Evolutionary conservation across 2,113 vertebrate genomes (phyloP), one percentile per base, ranked within the genome.

Genomic region (Mormyrus lacerda): DNA sequence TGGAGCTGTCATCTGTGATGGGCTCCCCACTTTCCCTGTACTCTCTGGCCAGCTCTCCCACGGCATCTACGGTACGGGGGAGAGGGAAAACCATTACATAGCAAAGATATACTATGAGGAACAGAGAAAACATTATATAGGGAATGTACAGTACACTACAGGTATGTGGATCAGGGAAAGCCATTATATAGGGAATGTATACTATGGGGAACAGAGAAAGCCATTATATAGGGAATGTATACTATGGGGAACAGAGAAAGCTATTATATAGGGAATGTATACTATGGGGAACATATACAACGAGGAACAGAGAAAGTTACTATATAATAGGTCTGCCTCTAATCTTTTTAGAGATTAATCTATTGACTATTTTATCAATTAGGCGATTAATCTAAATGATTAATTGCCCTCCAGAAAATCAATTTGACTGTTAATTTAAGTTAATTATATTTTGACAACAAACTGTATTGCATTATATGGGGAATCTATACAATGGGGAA

Each of bases 21-120:
- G 98, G 98, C 87, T 99, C 98, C 11, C 97, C 97, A n/a, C 89
- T 95, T 93, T 98, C 97, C 92, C 94, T 96, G 94, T 97, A 97
- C 91, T 99, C 98, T 91, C 95, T 97, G 89, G 94, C 95, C 85
- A 99, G 94, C 89, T 99, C 98, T 87, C 95, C 93, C 92, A 99
- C 97, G 31, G 97, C 96, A 93, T 99, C 98, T 99, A 93, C 84
- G 95, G 95, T 89, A 73, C 89, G 1, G 31, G 94, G 48, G 92
- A 76, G 90, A 17, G 48, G 92, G 76, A 90, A 69, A 69, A 3
- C n/a, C 61, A 31, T 31, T 31, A 27, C 31, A 31, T 17, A 88
- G 13, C 0, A 5, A 45, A 13, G 31, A 11, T 53, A 42, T 17
- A 19, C 27, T 79, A 5, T 39, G 73, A 17, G 35, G 35, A 82